Conservation (phyloP, 2,113 vertebrate genomes). For the Bombycilla garrulus region DNA sequence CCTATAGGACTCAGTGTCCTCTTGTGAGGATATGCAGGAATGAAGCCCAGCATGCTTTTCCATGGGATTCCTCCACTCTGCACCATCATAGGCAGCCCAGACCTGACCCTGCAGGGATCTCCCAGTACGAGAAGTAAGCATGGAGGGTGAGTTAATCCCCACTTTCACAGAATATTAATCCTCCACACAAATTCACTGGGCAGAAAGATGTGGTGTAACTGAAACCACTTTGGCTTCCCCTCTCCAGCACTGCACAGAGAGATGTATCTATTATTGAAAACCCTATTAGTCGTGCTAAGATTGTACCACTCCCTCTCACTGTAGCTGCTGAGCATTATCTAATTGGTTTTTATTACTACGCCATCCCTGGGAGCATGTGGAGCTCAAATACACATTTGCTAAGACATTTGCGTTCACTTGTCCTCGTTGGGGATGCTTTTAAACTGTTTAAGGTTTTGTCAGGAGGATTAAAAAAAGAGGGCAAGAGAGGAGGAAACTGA, state of each 20-base stretch:
- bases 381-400: constrained; percentile 66
- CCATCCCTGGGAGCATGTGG: constrained; percentile 57
- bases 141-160: neutral
- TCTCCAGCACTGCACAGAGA: constrained; percentile 35
- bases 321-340: constrained; percentile 62
- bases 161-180: constrained; percentile 50
- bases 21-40: fast-evolving
- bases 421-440: constrained; percentile 61
- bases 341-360: constrained; percentile 75
- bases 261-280: constrained; percentile 76
- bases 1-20: neutral
- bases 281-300: constrained; percentile 70
- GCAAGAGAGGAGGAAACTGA: neutral
- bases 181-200: constrained; percentile 23
- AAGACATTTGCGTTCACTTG: constrained; percentile 45
- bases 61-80: neutral
- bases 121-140: neutral
- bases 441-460: constrained; percentile 60
- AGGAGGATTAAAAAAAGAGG: constrained; percentile 19
- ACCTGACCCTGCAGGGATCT: neutral
- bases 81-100: neutral
- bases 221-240: constrained; percentile 54
- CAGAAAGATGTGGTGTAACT: constrained; percentile 61
- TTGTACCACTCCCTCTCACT: constrained; percentile 58
- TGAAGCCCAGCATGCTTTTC: neutral